Conservation (phyloP, 2,888 invertebrate species). For the Melangyna quadrimaculata region DNA sequence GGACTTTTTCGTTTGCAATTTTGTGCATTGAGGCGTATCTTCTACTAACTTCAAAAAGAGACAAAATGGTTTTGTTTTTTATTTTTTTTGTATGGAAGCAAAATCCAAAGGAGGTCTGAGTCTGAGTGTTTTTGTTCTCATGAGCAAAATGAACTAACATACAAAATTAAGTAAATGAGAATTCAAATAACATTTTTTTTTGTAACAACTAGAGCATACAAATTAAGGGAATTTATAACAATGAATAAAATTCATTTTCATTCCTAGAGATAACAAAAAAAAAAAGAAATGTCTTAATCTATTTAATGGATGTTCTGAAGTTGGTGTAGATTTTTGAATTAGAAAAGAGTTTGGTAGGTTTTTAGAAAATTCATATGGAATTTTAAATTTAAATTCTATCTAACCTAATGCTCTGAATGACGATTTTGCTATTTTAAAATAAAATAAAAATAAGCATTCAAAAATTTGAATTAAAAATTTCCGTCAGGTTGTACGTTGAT, state of each 20-base stretch:
- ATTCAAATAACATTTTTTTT: background rate
- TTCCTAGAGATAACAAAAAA: background rate
- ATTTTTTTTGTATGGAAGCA: background rate
- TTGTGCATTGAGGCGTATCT: background rate
- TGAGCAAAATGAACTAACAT: background rate
- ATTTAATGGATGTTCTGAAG: background rate
- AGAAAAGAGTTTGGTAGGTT: background rate
- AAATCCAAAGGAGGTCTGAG: background rate
- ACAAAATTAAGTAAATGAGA: background rate
- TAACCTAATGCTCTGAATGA: too few relatives aligned
- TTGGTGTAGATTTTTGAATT: background rate
- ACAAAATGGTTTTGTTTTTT: background rate
- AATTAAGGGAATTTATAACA: background rate
- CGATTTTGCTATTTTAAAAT: too few relatives aligned
- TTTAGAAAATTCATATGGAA: background rate
- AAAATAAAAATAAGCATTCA: too few relatives aligned
- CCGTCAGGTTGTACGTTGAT: too few relatives aligned
- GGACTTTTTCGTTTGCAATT: slow-evolving; percentile 1
- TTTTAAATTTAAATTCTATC: background rate
- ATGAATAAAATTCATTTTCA: background rate
- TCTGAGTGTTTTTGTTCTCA: background rate
- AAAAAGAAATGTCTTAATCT: background rate
- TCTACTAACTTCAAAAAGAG: background rate
- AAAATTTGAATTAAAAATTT: too few relatives aligned
- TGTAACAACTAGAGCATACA: background rate